phyloP scores from a whole-genome alignment of 1,140 invertebrate genomes.

The Apolygus lucorum region DNA sequence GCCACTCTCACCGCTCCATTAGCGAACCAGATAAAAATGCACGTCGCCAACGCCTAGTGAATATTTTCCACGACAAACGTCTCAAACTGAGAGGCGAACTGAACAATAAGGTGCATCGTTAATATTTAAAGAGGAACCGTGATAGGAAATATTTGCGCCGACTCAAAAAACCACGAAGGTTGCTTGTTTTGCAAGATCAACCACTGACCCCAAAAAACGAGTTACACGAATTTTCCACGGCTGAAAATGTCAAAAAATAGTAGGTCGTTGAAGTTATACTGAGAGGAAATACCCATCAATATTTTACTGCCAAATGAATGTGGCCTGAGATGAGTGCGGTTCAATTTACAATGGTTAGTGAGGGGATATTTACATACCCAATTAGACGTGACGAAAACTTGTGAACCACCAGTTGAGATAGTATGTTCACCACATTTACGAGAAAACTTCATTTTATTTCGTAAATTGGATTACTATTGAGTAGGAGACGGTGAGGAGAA shows the following conservation, averaged over 20 bases:
- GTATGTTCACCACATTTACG: neutral
- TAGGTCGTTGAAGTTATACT: neutral
- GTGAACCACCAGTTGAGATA: conserved; percentile 12
- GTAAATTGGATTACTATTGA: too few relatives aligned
- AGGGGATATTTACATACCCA: too few relatives aligned
- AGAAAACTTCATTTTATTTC: neutral
- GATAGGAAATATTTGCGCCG: too few relatives aligned
- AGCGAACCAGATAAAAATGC: neutral
- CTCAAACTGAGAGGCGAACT: neutral
- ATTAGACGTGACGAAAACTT: neutral
- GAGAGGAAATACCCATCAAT: neutral
- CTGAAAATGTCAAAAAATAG: neutral
- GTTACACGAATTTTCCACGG: neutral
- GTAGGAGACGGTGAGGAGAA: too few relatives aligned
- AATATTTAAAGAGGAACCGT: neutral
- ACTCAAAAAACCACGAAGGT: neutral
- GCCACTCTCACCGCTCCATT: neutral
- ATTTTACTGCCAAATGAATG: neutral
- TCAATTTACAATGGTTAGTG: neutral
- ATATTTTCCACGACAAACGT: neutral
- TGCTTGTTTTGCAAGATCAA: neutral
- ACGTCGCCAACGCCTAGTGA: neutral
- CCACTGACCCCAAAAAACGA: conserved; percentile 6
- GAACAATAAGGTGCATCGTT: neutral
- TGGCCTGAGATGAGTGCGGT: neutral